Evolutionary conservation across 2,888 invertebrate genomes (phyloP), one percentile per base, ranked within the genome.

Genomic region (Zele albiditarsus): DNA sequence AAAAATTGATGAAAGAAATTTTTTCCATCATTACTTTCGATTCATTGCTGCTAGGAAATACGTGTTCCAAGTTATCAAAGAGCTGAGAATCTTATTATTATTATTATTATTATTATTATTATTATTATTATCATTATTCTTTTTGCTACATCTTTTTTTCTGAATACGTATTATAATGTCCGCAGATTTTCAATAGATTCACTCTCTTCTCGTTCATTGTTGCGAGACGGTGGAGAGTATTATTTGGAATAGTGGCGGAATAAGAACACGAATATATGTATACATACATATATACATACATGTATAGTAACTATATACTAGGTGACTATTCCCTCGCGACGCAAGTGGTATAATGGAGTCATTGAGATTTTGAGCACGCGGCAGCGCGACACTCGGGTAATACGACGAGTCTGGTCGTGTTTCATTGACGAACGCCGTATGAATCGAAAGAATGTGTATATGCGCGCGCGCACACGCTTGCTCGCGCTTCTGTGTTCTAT

Each of bases 351-450:
- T 69, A 69, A 74, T 65, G 49, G 38, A 62, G 73, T 73, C 74
- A 73, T 76, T 78, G 62, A 76, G 65, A 78, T 78, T 78, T 69
- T 42, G 27, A 70, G 63, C 78, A 76, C 78, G 78, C 71, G 69
- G 69, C 73, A 58, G 57, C 57, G 69, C 42, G 67, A 63, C 63
- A 60, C 71, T 74, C 69, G 71, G 66, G 70, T 70, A 71, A 74
- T 74, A 70, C 70, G 74, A 70, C 71, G 73, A 71, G 77, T 70
- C 74, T 78, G 75, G 71, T 75, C 78, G 77, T 75, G 70, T 79
- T 79, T 78, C 78, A 79, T 79, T 79, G 77, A 79, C 75, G 74
- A 78, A 77, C 75, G 77, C 63, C 49, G 70, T 72, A 75, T 77
- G 75, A 77, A 77, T 79, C 74, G 77, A 79, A 75, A 72, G 77